These are phyloP conservation scores for Ichneumoninae sp. DNA, from an alignment of 2,888 invertebrate species.

Conservation along the genomic window DNA sequence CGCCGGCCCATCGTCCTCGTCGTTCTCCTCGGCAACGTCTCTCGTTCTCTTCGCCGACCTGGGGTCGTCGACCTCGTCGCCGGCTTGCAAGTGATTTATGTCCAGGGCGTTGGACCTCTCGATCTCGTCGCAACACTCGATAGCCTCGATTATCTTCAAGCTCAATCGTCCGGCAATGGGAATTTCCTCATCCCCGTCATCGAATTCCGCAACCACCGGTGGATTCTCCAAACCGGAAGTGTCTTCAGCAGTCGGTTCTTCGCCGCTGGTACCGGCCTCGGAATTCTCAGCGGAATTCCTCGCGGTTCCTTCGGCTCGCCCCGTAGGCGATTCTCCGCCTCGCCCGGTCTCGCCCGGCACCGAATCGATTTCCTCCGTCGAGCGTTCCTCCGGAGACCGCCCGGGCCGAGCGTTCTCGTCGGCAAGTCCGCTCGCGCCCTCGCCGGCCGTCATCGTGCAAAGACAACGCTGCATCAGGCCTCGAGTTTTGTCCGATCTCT, in stretches of 20 bases:
- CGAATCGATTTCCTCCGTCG: not conserved
- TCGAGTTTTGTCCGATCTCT: constrained; percentile 17
- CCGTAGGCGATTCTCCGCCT: not conserved
- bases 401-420: not conserved
- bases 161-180: constrained; percentile 11
- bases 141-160: constrained; percentile 38
- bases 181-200: constrained; percentile 9
- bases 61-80: not conserved
- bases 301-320: not conserved
- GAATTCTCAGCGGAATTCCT: constrained; percentile 5
- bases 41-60: constrained; percentile 44
- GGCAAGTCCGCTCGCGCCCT: not conserved
- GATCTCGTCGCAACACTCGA: constrained; percentile 30
- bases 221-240: not conserved
- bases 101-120: not conserved
- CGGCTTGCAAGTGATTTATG: not conserved
- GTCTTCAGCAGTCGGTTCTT: not conserved
- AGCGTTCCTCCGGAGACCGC: not conserved
- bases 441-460: too few relatives aligned
- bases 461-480: constrained; percentile 35
- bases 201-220: not conserved
- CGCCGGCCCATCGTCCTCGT: constrained; percentile 42
- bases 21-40: not conserved
- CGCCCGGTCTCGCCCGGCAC: not conserved
- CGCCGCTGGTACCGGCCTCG: constrained; percentile 44